Evolutionary conservation across 2,113 vertebrate species (phyloP).

Genomic region (Riparia riparia): DNA sequence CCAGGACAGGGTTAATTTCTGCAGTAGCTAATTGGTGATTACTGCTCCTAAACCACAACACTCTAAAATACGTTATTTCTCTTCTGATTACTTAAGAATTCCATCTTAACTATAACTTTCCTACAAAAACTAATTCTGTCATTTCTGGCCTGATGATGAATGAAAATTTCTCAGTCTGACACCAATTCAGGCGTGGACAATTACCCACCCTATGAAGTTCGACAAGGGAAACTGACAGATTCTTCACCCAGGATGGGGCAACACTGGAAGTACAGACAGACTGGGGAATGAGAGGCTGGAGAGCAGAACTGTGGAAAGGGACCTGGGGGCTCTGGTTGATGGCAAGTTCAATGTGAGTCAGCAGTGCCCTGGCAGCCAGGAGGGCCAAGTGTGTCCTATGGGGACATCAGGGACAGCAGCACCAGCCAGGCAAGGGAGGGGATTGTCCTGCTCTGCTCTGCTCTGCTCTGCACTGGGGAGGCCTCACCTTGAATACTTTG

Average conservation of each 20-base stretch:
- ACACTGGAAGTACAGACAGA: neutral
- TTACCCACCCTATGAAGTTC: neutral
- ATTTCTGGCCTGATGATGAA: neutral
- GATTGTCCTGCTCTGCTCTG: fast-evolving
- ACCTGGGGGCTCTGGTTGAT: fast-evolving
- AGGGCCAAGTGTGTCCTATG: neutral
- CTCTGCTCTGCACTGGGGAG: fast-evolving
- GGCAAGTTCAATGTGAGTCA: fast-evolving
- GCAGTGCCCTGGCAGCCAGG: neutral
- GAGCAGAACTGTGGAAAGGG: fast-evolving
- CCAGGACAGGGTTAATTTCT: neutral
- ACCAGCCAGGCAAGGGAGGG: fast-evolving
- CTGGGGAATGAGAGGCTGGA: neutral
- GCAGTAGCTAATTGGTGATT: neutral
- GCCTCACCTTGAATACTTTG: neutral
- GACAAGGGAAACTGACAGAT: fast-evolving
- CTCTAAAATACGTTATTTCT: neutral
- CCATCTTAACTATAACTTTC: neutral
- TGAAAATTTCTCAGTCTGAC: neutral
- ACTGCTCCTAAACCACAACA: neutral
- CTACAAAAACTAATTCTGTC: neutral
- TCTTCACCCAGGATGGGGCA: neutral
- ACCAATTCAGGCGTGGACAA: neutral
- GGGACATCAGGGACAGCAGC: neutral
- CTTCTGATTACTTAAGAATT: neutral